Percentiles rank a stretch among this genome's conserved stretches.
These are phyloP conservation scores for Palythoa caribaeorum DNA, from an alignment of 92 coral and sea anemone species.

Conservation along the genomic window DNA sequence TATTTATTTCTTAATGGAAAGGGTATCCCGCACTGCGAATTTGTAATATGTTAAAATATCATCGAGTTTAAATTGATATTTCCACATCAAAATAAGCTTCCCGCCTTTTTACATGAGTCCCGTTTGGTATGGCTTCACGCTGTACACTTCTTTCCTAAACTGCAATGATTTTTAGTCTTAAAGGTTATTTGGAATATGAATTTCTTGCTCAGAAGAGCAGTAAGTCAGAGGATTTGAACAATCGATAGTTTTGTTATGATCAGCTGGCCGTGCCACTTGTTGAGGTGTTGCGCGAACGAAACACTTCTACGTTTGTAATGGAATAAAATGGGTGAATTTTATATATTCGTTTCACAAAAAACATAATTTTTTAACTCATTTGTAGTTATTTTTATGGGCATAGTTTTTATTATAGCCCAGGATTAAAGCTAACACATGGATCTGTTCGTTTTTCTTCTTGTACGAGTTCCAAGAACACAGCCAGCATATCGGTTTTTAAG, in stretches of 20 bases:
- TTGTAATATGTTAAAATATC: constrained; percentile 14
- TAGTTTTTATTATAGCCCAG: not conserved
- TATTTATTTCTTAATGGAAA: constrained; percentile 28
- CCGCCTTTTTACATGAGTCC: not conserved
- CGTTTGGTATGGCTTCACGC: not conserved
- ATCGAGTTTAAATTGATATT: not conserved
- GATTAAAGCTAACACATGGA: not conserved
- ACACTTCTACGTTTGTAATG: not conserved
- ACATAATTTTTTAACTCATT: not conserved
- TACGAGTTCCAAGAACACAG: not conserved
- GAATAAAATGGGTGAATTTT: not conserved
- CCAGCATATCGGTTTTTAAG: not conserved
- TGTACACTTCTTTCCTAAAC: not conserved
- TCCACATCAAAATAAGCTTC: not conserved
- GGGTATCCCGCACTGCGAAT: not conserved
- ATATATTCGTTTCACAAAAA: not conserved
- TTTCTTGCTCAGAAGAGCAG: not conserved
- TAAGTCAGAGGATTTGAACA: not conserved
- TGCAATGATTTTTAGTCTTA: not conserved
- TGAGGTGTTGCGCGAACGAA: constrained; percentile 13
- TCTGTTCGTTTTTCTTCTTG: not conserved
- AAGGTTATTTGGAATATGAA: not conserved
- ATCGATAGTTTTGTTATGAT: constrained; percentile 28
- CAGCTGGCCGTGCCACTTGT: constrained; percentile 13
- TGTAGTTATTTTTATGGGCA: not conserved